These are phyloP conservation scores for Pocillopora damicornis DNA, from an alignment of 64 coral and sea anemone genomes.

Conservation along the genomic window DNA sequence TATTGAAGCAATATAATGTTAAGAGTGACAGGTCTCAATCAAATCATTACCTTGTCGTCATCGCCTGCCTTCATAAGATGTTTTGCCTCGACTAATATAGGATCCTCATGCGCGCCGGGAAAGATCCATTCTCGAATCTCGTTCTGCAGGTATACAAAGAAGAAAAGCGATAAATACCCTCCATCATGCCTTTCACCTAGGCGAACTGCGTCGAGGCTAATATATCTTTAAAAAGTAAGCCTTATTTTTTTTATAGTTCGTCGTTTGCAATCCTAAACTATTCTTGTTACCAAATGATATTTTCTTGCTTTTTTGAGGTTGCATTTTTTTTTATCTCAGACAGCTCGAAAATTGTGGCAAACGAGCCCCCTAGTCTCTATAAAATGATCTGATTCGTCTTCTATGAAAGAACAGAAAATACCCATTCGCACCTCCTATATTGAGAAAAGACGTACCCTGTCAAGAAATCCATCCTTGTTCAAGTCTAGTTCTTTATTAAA, in stretches of 20 bases:
- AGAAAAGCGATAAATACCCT: neutral
- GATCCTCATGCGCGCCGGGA: conserved; percentile 55
- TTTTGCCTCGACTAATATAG: conserved; percentile 50
- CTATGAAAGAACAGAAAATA: too few species aligned
- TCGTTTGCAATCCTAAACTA: too few species aligned
- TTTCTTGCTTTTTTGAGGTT: too few species aligned
- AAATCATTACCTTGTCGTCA: conserved; percentile 50
- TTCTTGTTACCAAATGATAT: too few species aligned
- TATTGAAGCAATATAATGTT: neutral
- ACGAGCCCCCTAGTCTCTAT: too few species aligned
- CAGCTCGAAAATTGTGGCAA: too few species aligned
- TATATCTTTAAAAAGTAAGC: neutral
- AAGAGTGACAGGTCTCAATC: neutral
- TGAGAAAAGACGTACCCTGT: conserved; percentile 39
- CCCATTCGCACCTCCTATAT: too few species aligned
- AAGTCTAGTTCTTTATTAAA: conserved; percentile 76
- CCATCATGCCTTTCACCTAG: too few species aligned
- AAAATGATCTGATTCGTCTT: too few species aligned
- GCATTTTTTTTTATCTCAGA: too few species aligned
- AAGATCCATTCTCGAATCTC: conserved; percentile 70
- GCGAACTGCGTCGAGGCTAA: too few species aligned
- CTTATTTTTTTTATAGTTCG: too few species aligned
- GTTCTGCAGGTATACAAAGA: conserved; percentile 16
- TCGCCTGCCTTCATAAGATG: conserved; percentile 81
- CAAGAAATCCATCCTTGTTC: conserved; percentile 66